phyloP scores from a whole-genome alignment of 2,113 vertebrate genomes.

The Neolamprologus brichardi region DNA sequence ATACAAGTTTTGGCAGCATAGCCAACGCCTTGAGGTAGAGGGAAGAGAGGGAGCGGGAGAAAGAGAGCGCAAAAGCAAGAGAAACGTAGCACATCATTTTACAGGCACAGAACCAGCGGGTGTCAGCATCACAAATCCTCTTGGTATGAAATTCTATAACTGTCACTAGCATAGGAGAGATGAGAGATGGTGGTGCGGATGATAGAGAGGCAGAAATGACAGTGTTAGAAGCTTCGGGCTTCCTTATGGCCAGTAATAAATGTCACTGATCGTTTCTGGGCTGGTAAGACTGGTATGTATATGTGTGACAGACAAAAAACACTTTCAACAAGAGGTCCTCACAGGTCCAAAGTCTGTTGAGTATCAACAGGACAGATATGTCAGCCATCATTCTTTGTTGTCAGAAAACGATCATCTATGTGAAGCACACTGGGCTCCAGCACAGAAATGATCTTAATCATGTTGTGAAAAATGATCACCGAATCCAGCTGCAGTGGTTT shows the following conservation, averaged over 20 bases:
- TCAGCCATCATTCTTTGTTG: not conserved
- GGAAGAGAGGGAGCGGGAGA: not conserved
- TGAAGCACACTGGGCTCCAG: not conserved
- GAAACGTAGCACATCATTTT: slow-evolving; percentile 36
- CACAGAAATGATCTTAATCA: not conserved
- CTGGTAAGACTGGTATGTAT: not conserved
- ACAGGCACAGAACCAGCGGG: slow-evolving; percentile 44
- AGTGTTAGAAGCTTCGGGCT: slow-evolving; percentile 7
- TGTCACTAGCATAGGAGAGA: slow-evolving; percentile 26
- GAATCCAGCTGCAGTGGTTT: not conserved
- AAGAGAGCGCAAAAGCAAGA: not conserved
- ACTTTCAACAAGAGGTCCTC: not conserved
- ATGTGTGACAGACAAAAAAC: not conserved
- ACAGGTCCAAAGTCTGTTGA: not conserved
- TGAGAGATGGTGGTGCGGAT: slow-evolving; percentile 19
- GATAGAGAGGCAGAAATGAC: slow-evolving; percentile 27
- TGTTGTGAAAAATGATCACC: not conserved
- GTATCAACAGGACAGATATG: not conserved
- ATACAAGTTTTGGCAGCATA: slow-evolving; percentile 43
- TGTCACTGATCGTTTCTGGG: slow-evolving; percentile 1
- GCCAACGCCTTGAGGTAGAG: not conserved
- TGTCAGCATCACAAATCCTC: slow-evolving; percentile 50
- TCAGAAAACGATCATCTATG: not conserved
- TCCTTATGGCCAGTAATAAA: not conserved
- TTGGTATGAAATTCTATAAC: slow-evolving; percentile 39